phyloP scores from a whole-genome alignment of 2,113 vertebrate genomes.

The Hipposideros armiger region DNA sequence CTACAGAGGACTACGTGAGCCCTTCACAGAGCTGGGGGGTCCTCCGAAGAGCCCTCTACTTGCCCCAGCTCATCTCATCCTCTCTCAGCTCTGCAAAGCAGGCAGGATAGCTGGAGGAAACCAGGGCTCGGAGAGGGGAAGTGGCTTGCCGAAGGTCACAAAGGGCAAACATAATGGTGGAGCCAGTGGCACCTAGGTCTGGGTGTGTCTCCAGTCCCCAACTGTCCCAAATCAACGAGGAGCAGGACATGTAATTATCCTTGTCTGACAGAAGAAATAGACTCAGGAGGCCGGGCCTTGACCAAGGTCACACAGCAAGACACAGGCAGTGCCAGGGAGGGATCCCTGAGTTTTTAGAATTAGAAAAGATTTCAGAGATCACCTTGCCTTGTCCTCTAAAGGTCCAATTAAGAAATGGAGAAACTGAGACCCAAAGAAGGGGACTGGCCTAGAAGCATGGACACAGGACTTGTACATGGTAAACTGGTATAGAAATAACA shows the following conservation, averaged over 20 bases:
- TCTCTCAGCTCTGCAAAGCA: neutral
- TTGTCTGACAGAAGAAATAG: slow-evolving; percentile 16
- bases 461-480: neutral
- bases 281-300: slow-evolving; percentile 11
- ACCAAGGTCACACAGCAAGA: neutral
- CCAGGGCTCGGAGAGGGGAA: neutral
- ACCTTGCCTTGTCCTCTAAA: neutral
- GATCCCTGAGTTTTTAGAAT: neutral
- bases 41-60: neutral
- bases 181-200: neutral
- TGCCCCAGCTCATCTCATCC: neutral
- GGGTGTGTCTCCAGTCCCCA: neutral
- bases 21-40: neutral
- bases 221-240: neutral
- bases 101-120: neutral
- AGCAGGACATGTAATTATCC: slow-evolving; percentile 30
- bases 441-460: neutral
- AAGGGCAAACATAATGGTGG: neutral
- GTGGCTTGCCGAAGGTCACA: neutral
- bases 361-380: neutral
- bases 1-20: fast-evolving
- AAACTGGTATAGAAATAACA: neutral
- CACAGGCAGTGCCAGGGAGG: neutral
- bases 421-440: neutral
- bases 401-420: neutral